Evolutionary conservation across 2,888 invertebrate genomes (phyloP), one percentile per base, ranked within the genome.

Genomic region (Orthosia gothica): DNA sequence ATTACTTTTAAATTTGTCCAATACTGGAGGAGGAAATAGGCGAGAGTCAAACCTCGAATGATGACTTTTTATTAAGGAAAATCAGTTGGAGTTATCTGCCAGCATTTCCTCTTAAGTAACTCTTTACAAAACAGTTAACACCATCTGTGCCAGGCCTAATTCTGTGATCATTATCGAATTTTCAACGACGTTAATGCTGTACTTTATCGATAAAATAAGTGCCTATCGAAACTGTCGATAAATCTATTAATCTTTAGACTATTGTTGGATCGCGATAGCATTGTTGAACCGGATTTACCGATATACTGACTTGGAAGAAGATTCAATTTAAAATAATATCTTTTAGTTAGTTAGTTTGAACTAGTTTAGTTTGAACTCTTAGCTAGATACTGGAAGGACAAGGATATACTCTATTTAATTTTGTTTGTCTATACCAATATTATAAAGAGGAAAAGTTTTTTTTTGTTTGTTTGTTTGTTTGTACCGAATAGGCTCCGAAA

Each of bases 221-320:
- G 49, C 40, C 69, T 58, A 83, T 83, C 59, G 61, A 77, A 62
- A 65, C 50, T 67, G 66, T 67, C 83, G 65, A 71, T 70, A 74
- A 74, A 77, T 67, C 82, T 59, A 77, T 81, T 82, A 84, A 83
- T 84, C 84, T 81, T 57, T 12, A 47, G 54, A 70, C 85, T 71
- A 67, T 83, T 81, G 77, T 74, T 77, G 57, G 61, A 82, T 84
- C 76, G 32, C 16, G 81, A 84, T 74, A 64, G 63, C 74, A 77
- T 81, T 84, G 70, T 84, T 66, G 54, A 74, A 54, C 66, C 12
- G 57, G 81, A 61, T 72, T 81, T 70, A 69, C 63, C 69, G 68
- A 63, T 71, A 70, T 47, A 74, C 63, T 45, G 70, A 81, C 64
- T 81, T 69, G 52, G 63, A 74, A 69, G 61, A 71, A 59, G 70